phyloP scores from a whole-genome alignment of 2,797 vertebrate genomes.

The Chelmon rostratus region DNA sequence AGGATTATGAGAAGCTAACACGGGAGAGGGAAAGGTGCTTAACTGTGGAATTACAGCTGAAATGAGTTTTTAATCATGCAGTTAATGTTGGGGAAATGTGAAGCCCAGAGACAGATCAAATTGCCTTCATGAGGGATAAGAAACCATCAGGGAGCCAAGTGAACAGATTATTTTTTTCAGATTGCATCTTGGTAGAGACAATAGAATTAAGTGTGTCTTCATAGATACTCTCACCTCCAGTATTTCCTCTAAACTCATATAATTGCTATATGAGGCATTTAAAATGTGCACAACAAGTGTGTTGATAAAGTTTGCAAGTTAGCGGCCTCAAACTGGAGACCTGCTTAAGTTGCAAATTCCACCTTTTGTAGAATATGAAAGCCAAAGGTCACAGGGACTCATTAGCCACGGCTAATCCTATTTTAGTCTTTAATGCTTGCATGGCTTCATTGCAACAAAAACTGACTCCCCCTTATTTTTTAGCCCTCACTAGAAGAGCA shows the following conservation, averaged over 20 bases:
- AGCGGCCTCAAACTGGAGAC: conserved; percentile 10
- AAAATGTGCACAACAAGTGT: conserved; percentile 28
- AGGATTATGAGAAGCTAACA: conserved; percentile 80
- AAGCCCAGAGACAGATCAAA: conserved; percentile 80
- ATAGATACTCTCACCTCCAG: conserved; percentile 56
- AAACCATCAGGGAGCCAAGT: conserved; percentile 67
- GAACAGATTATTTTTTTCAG: conserved; percentile 72
- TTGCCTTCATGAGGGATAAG: conserved; percentile 80
- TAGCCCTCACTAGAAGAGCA: conserved; percentile 40
- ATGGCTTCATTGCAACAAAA: conserved; percentile 57
- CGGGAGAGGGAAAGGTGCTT: conserved; percentile 83
- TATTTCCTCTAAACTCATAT: conserved; percentile 47
- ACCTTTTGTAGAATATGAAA: conserved; percentile 41
- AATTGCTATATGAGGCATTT: conserved; percentile 40
- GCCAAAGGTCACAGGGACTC: conserved; percentile 63
- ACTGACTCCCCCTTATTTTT: conserved; percentile 47
- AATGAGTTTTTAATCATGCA: conserved; percentile 86
- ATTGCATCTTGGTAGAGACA: conserved; percentile 60
- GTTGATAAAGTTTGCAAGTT: conserved; percentile 27
- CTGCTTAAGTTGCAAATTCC: conserved; percentile 33
- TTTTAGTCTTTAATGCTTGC: conserved; percentile 54
- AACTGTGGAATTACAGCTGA: conserved; percentile 83
- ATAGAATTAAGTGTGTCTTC: conserved; percentile 60
- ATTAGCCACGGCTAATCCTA: conserved; percentile 57
- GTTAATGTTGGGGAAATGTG: conserved; percentile 87